Conservation (phyloP, 2,113 vertebrate species). For the Tenebrosternarchus preto region DNA sequence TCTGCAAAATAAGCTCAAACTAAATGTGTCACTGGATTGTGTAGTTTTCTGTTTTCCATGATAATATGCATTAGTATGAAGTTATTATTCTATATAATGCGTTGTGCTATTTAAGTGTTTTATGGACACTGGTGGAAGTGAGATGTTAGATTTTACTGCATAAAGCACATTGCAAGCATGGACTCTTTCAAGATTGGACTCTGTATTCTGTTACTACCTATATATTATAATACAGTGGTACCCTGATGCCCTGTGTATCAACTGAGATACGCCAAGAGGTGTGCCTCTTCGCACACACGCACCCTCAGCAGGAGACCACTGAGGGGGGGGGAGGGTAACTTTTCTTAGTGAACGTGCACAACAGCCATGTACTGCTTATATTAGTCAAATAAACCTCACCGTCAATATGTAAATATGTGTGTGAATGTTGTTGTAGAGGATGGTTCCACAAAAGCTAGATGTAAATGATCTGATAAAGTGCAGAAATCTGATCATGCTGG, state of each 20-base stretch:
- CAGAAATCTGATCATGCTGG: not conserved
- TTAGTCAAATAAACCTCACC: not conserved
- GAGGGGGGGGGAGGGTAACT: constrained; percentile 29
- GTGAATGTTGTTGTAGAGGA: no score
- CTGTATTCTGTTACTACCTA: no score
- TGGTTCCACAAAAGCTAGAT: not conserved
- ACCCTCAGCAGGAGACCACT: constrained; percentile 11
- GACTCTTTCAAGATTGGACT: not conserved
- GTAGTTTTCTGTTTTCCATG: not conserved
- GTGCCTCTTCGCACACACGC: not conserved
- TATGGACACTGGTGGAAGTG: not conserved
- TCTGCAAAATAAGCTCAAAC: not conserved
- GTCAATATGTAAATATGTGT: constrained; percentile 7
- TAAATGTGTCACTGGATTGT: not conserved
- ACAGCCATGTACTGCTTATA: constrained; percentile 11
- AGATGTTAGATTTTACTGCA: not conserved
- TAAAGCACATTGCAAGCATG: not conserved
- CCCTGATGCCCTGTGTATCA: not conserved
- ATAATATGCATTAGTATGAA: not conserved
- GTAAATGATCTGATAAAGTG: constrained; percentile 26
- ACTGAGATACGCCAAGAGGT: not conserved
- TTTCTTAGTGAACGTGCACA: not conserved
- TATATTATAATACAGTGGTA: not conserved
- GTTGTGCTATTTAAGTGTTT: not conserved
- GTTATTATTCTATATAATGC: not conserved